Evolutionary conservation across 2,113 vertebrate genomes (phyloP), one percentile per base, ranked within the genome.

Genomic region (Sinocyclocheilus maitianheensis): DNA sequence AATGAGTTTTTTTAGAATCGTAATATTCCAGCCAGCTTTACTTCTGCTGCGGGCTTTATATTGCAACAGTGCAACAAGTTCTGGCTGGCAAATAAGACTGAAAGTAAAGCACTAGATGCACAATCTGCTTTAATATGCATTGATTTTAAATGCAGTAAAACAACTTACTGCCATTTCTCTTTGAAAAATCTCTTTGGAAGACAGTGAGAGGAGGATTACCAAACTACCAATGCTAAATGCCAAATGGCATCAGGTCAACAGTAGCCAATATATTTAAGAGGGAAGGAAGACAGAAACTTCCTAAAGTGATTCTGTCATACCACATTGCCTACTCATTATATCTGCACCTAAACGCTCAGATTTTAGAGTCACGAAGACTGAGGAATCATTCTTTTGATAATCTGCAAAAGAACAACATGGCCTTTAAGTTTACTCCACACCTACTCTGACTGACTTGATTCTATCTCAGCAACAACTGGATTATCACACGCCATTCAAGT

Each of bases 361-460:
- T 84, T 85, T 40, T 24, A 53, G 18, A 55, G 69, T 22, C 62
- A n/a, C 6, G 5, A n/a, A 43, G 34, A 37, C 53, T 20, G 55
- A 43, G 34, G 67, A 62, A 37, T 48, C 62, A 22, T 24, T 83
- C 43, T 71, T 58, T 81, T 85, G 46, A 55, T 69, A 43, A 71
- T 79, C 63, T 37, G 34, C 14, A 80, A 60, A 80, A 60, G 76
- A 84, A 84, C 69, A 87, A 62, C 86, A 83, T 14, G 12, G 84
- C 76, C 67, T 34, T 34, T 34, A 34, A 34, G 2, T 34, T 34
- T n/a, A 74, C 48, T 46, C 22, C 48, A 53, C 30, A 14, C 72
- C 48, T 43, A 84, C 83, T 78, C 12, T 48, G 67, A 48, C 16
- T 67, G 84, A 84, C 58, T 77, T 13, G 2, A 24, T 85, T 87